Conservation (phyloP, 2,113 vertebrate genomes). For the Scomber japonicus region DNA sequence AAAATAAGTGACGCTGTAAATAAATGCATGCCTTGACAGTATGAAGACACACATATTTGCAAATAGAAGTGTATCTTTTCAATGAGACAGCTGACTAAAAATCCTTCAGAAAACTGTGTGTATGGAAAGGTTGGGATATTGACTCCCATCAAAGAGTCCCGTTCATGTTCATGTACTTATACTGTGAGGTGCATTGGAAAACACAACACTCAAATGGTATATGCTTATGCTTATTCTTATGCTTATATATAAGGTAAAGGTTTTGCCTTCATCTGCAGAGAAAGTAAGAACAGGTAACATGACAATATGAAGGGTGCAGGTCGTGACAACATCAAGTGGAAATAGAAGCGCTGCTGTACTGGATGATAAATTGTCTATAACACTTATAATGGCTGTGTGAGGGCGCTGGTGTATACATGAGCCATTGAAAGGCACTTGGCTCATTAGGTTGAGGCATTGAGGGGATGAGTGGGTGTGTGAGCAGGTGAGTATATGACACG, state of each 20-base stretch:
- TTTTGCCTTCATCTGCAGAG: conserved; percentile 6
- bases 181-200: not conserved
- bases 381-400: conserved; percentile 56
- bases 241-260: no score
- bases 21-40: not conserved
- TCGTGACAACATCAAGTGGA: conserved; percentile 56
- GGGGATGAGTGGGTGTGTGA: conserved; percentile 72
- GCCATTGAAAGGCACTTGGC: conserved; percentile 74
- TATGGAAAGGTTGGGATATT: not conserved
- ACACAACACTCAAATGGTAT: not conserved
- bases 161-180: not conserved
- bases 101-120: not conserved
- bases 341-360: conserved; percentile 50
- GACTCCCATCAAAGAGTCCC: not conserved
- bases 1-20: not conserved
- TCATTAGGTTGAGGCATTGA: conserved; percentile 82
- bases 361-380: conserved; percentile 69
- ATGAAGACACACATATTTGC: not conserved
- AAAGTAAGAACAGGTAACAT: conserved; percentile 36
- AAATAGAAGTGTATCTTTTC: not conserved
- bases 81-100: not conserved
- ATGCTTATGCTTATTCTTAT: not conserved
- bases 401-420: conserved; percentile 46
- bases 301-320: conserved; percentile 52
- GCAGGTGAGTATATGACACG: conserved; percentile 63